phyloP scores from a whole-genome alignment of 2,113 vertebrate species.

The Spea bombifrons region DNA sequence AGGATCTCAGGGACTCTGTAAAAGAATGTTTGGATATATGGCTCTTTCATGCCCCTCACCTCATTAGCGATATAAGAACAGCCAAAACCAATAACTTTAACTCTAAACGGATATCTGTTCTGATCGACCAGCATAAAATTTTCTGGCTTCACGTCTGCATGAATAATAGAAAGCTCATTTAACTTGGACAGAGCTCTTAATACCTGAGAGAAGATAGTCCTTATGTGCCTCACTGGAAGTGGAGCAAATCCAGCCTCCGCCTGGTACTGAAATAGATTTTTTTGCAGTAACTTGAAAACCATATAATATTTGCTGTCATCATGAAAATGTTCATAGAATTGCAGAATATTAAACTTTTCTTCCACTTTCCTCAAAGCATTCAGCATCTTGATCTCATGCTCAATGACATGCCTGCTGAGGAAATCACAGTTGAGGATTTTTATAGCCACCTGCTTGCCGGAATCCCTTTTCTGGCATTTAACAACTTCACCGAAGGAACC shows the following conservation, averaged over 20 bases:
- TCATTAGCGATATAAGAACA: constrained; percentile 66
- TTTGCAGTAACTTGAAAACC: constrained; percentile 71
- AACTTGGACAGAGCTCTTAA: constrained; percentile 64
- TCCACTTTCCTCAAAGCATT: constrained; percentile 55
- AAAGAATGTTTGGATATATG: constrained; percentile 74
- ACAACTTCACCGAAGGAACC: constrained; percentile 73
- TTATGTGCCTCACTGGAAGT: constrained; percentile 62
- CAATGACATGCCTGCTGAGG: constrained; percentile 53
- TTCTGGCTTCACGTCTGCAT: constrained; percentile 71
- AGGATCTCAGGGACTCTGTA: constrained; percentile 72
- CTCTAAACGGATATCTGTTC: constrained; percentile 59
- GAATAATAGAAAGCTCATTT: constrained; percentile 72
- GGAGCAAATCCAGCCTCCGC: constrained; percentile 66
- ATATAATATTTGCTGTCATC: constrained; percentile 62
- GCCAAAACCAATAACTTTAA: constrained; percentile 75
- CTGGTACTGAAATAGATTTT: constrained; percentile 72
- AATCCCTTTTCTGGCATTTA: constrained; percentile 64
- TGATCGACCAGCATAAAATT: constrained; percentile 78
- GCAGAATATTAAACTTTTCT: background rate
- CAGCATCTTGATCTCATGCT: constrained; percentile 66
- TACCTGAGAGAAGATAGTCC: constrained; percentile 65
- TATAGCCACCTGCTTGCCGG: constrained; percentile 69
- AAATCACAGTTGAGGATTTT: constrained; percentile 63
- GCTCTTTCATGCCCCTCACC: constrained; percentile 59
- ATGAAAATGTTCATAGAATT: constrained; percentile 64